Evolutionary conservation across 2,113 vertebrate genomes (phyloP).

Genomic region (Equus przewalskii): DNA sequence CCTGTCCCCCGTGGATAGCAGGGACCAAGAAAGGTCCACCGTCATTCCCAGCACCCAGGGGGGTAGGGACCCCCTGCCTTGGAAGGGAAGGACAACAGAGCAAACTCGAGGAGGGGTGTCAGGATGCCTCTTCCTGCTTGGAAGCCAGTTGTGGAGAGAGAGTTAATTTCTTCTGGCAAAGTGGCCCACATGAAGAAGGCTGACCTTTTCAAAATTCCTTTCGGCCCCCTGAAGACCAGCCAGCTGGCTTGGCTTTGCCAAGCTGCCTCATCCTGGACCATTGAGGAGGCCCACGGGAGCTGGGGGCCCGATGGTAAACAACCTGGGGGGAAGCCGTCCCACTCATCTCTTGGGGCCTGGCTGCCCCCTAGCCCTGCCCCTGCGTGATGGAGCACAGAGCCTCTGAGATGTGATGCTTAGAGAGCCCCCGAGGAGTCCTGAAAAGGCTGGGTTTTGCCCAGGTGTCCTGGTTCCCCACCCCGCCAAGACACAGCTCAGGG

Average conservation of each 20-base stretch:
- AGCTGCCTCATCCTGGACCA: constrained; percentile 33
- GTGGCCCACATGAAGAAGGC: constrained; percentile 14
- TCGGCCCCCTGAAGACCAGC: constrained; percentile 66
- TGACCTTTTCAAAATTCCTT: constrained; percentile 80
- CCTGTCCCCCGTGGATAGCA: not conserved
- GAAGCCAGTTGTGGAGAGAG: constrained; percentile 46
- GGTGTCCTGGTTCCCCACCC: not conserved
- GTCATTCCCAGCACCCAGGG: not conserved
- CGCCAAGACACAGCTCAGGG: not conserved
- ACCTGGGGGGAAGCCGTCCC: not conserved
- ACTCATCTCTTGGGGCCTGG: not conserved
- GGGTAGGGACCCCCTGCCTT: not conserved
- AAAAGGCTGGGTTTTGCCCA: not conserved
- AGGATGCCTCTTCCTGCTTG: constrained; percentile 23
- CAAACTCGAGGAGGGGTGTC: not conserved
- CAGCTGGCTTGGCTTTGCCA: constrained; percentile 70
- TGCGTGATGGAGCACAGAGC: not conserved
- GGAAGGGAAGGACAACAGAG: constrained; percentile 30
- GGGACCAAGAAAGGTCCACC: constrained; percentile 22
- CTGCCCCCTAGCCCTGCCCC: not conserved
- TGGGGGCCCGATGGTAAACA: constrained; percentile 3
- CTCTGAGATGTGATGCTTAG: not conserved
- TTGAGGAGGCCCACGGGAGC: constrained; percentile 35
- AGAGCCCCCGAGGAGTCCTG: not conserved
- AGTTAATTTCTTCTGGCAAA: constrained; percentile 67